Conservation (phyloP, 2,797 vertebrate genomes). For the Eulemur albifrons region DNA sequence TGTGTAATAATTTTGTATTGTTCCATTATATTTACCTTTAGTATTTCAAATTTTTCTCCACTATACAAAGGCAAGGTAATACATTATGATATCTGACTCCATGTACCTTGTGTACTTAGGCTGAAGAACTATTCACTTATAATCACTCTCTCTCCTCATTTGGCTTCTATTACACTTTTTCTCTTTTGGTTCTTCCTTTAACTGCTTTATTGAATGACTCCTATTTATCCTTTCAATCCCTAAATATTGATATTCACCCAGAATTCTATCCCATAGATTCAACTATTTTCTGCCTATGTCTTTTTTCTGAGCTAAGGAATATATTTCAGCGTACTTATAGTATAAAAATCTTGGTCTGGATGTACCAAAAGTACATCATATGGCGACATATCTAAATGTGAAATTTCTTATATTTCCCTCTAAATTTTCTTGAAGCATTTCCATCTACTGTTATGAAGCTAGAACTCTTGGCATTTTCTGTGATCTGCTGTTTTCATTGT, state of each 20-base stretch:
- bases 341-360: background rate
- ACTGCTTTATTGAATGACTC: background rate
- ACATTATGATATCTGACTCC: background rate
- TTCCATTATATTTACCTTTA: constrained; percentile 13
- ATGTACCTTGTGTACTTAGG: background rate
- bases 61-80: background rate
- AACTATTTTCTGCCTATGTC: background rate
- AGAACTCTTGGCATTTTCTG: background rate
- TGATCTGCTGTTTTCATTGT: background rate
- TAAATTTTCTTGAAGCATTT: background rate
- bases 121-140: background rate
- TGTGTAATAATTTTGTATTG: background rate
- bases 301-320: background rate
- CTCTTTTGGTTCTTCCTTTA: background rate
- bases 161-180: background rate
- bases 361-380: background rate
- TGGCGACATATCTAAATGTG: background rate
- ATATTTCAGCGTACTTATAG: background rate
- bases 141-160: background rate
- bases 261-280: background rate
- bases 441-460: background rate
- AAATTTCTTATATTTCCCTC: background rate
- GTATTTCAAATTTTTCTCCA: background rate
- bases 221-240: background rate
- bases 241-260: background rate